Conservation (phyloP, 2,113 vertebrate species). For the Scartelaos histophorus region DNA sequence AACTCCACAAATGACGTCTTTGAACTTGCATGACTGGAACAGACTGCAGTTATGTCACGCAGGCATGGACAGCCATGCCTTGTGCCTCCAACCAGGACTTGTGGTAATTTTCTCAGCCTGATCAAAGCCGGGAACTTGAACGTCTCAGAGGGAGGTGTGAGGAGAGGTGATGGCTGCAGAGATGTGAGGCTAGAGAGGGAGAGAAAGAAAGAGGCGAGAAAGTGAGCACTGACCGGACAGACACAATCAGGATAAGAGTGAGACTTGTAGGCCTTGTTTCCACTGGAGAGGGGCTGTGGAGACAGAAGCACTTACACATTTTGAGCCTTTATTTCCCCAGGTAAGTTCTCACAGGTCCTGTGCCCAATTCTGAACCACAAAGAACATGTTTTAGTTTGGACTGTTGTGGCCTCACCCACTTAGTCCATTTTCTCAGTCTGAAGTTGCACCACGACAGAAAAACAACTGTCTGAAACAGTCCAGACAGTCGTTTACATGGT, state of each 20-base stretch:
- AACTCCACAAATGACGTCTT: no score
- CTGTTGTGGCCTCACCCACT: background rate
- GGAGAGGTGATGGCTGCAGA: slow-evolving; percentile 52
- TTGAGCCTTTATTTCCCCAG: background rate
- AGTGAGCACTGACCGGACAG: background rate
- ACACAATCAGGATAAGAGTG: background rate
- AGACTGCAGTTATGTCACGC: slow-evolving; percentile 5
- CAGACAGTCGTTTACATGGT: no score
- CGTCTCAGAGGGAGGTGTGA: slow-evolving; percentile 59
- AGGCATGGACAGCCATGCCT: slow-evolving; percentile 19
- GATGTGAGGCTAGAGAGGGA: slow-evolving; percentile 31
- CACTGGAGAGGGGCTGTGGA: background rate
- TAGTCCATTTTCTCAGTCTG: no score
- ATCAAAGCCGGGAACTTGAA: slow-evolving; percentile 59
- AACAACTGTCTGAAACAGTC: no score
- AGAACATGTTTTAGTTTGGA: background rate
- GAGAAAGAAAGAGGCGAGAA: background rate
- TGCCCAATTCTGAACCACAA: background rate
- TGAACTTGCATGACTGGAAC: background rate
- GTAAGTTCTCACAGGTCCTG: background rate
- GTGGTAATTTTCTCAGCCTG: slow-evolving; percentile 29
- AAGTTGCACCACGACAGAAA: no score
- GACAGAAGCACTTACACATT: background rate
- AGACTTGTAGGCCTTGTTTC: background rate
- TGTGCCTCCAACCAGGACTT: background rate